Evolutionary conservation across 2,797 vertebrate species (phyloP).

Genomic region (Pipistrellus pipistrellus): DNA sequence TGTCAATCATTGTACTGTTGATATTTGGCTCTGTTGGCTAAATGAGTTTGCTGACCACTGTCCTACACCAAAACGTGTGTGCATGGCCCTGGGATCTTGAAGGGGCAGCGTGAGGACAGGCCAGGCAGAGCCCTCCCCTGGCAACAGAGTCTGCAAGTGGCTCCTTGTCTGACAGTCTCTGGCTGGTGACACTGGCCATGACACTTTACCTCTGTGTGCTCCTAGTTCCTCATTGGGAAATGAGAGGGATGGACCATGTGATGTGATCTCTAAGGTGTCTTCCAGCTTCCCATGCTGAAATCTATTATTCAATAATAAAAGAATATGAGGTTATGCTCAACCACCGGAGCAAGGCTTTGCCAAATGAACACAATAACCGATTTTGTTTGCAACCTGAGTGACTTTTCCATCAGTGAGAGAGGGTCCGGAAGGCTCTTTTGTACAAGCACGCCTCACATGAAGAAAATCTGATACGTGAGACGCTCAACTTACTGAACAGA

Average conservation of each 20-base stretch:
- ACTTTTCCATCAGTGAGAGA: slow-evolving; percentile 11
- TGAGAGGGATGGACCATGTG: neutral
- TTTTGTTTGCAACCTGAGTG: slow-evolving; percentile 58
- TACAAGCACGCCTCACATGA: slow-evolving; percentile 43
- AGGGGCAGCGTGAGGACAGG: neutral
- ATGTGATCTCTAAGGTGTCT: slow-evolving; percentile 34
- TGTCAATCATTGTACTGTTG: too few relatives aligned
- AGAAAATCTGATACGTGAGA: slow-evolving; percentile 57
- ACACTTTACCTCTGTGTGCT: slow-evolving; percentile 30
- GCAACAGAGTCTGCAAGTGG: neutral
- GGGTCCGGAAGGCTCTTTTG: slow-evolving; percentile 36
- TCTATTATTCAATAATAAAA: slow-evolving; percentile 60
- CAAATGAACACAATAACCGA: slow-evolving; percentile 55
- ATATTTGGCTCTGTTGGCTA: too few relatives aligned
- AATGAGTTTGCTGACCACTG: too few relatives aligned
- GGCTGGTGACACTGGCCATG: slow-evolving; percentile 31
- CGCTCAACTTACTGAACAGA: slow-evolving; percentile 68
- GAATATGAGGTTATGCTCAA: slow-evolving; percentile 33
- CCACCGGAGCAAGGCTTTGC: slow-evolving; percentile 63
- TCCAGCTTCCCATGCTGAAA: slow-evolving; percentile 5
- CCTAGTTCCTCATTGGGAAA: slow-evolving; percentile 55
- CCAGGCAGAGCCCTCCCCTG: neutral
- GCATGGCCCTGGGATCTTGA: neutral
- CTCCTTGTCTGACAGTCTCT: neutral
- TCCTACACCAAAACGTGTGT: neutral